phyloP scores from a whole-genome alignment of 2,113 vertebrate species.

The Pleuronectes platessa region DNA sequence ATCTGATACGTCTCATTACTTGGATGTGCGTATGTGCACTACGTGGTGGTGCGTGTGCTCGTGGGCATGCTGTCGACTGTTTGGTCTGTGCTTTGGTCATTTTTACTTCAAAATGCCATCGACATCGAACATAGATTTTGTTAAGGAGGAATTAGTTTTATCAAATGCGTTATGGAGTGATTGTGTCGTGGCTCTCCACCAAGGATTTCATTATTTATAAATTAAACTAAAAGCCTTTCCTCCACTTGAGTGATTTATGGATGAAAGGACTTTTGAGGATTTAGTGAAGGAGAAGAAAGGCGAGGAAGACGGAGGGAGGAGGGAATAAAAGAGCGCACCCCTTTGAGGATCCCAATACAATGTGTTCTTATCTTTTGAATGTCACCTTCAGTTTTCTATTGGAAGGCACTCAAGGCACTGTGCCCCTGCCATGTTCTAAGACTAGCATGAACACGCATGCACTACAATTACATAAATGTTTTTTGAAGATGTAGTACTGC shows the following conservation, averaged over 20 bases:
- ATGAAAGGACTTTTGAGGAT: constrained; percentile 63
- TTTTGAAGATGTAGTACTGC: too few relatives aligned
- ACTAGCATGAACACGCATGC: constrained; percentile 3
- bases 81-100: background rate
- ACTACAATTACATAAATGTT: background rate
- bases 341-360: constrained; percentile 62
- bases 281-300: constrained; percentile 56
- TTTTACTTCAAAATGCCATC: constrained; percentile 15
- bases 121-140: constrained; percentile 29
- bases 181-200: constrained; percentile 42
- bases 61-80: background rate
- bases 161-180: constrained; percentile 39
- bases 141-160: constrained; percentile 38
- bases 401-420: constrained; percentile 32
- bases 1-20: constrained; percentile 23
- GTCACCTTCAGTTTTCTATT: constrained; percentile 67
- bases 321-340: constrained; percentile 48
- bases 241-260: constrained; percentile 66
- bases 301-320: constrained; percentile 27
- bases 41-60: background rate
- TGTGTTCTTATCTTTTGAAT: constrained; percentile 69
- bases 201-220: constrained; percentile 67
- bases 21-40: background rate
- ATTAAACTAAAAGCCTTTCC: constrained; percentile 69
- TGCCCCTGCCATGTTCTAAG: constrained; percentile 30